Conservation (phyloP, 2,888 invertebrate species). For the Amorpha juglandis region DNA sequence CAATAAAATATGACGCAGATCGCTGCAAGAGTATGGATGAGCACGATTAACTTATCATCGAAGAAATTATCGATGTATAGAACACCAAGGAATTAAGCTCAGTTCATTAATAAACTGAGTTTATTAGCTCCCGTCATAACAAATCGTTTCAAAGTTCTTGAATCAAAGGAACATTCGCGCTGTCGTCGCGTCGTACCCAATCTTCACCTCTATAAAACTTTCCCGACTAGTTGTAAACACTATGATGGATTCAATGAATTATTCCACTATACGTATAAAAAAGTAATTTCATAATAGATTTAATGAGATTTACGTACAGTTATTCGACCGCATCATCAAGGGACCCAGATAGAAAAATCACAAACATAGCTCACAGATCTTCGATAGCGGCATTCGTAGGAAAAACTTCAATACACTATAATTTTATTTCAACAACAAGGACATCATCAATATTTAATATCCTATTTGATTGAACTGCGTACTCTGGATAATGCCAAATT, state of each 20-base stretch:
- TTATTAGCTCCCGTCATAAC: background rate
- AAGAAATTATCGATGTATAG: too few relatives aligned
- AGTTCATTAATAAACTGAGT: background rate
- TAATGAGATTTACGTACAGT: constrained; percentile 22
- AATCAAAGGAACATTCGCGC: background rate
- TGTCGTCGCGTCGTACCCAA: background rate
- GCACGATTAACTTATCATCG: background rate
- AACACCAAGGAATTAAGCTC: too few relatives aligned
- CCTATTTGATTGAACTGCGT: background rate
- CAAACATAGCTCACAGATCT: constrained; percentile 6
- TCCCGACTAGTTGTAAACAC: background rate
- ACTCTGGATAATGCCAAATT: constrained; percentile 7
- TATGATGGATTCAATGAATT: constrained; percentile 18
- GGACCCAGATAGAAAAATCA: constrained; percentile 20
- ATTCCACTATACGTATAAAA: constrained; percentile 13
- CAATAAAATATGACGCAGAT: too few relatives aligned
- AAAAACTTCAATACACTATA: constrained; percentile 8
- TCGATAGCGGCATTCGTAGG: background rate
- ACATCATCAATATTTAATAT: background rate
- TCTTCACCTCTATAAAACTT: background rate
- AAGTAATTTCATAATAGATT: constrained; percentile 22
- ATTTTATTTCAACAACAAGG: constrained; percentile 17
- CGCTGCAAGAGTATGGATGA: background rate
- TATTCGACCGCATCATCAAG: constrained; percentile 8
- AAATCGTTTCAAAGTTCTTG: background rate